Evolutionary conservation across 2,888 invertebrate genomes (phyloP).

Genomic region (Caenorhabditis doughertyi): DNA sequence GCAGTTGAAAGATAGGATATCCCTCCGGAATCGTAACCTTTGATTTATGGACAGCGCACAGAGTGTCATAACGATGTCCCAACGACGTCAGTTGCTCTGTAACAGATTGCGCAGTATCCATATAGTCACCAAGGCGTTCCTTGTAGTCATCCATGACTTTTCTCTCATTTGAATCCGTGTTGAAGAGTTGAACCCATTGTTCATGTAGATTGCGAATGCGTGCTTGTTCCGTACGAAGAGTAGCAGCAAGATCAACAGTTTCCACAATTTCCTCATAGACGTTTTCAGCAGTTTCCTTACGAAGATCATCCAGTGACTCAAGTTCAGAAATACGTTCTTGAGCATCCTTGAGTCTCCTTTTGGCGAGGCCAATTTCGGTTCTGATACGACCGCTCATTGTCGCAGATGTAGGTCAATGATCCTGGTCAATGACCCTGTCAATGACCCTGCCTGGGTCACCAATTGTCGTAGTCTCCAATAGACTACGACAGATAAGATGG

Average conservation of each 20-base stretch:
- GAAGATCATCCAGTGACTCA: neutral
- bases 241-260: neutral
- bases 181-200: neutral
- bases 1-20: neutral
- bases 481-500: too few species aligned
- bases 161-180: neutral
- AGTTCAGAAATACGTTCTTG: neutral
- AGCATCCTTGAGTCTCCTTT: neutral
- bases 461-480: too few species aligned
- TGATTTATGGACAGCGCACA: neutral
- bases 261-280: neutral
- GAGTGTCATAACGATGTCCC: neutral
- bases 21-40: neutral
- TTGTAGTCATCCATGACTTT: neutral
- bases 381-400: slow-evolving; percentile 1
- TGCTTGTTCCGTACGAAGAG: neutral
- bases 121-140: neutral
- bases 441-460: slow-evolving; percentile 16
- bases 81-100: neutral
- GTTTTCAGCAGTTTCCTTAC: neutral
- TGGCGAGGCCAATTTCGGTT: neutral
- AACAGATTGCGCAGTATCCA: neutral
- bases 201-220: neutral
- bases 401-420: neutral
- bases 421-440: too few species aligned